These are phyloP conservation scores for Platalea minor DNA, from an alignment of 2,797 vertebrate genomes.

Conservation along the genomic window DNA sequence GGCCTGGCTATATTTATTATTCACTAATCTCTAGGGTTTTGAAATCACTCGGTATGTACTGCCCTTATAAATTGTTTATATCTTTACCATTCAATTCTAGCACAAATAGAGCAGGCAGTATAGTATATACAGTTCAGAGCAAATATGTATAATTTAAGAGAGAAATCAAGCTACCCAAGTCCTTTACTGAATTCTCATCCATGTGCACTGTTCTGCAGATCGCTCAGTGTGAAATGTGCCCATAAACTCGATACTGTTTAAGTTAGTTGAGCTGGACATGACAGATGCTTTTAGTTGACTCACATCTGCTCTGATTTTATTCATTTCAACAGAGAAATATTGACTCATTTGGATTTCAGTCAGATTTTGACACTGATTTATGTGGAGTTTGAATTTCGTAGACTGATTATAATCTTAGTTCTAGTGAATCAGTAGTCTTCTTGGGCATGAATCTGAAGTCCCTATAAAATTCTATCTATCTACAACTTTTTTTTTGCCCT, in stretches of 20 bases:
- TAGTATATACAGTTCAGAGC: neutral
- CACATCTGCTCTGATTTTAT: slow-evolving; percentile 5
- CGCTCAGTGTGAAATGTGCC: neutral
- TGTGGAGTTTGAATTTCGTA: neutral
- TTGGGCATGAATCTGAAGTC: neutral
- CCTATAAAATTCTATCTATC: neutral
- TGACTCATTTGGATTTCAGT: slow-evolving; percentile 24
- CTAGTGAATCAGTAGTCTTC: neutral
- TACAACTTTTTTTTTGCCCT: neutral
- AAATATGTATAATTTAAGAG: slow-evolving; percentile 19
- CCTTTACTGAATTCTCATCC: neutral
- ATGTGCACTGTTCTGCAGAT: neutral
- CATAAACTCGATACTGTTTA: neutral
- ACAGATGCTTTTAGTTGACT: slow-evolving; percentile 23
- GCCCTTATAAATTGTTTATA: slow-evolving; percentile 42
- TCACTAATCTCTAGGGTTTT: slow-evolving; percentile 9
- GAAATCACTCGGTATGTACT: neutral
- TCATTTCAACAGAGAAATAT: neutral
- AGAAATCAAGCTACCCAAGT: neutral
- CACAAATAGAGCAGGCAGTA: slow-evolving; percentile 27
- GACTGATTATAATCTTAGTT: neutral
- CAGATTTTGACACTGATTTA: slow-evolving; percentile 30
- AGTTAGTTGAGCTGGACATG: neutral
- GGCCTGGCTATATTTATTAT: slow-evolving; percentile 15
- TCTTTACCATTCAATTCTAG: slow-evolving; percentile 30